phyloP scores from a whole-genome alignment of 2,113 vertebrate genomes.

The Pelmatolapia mariae region DNA sequence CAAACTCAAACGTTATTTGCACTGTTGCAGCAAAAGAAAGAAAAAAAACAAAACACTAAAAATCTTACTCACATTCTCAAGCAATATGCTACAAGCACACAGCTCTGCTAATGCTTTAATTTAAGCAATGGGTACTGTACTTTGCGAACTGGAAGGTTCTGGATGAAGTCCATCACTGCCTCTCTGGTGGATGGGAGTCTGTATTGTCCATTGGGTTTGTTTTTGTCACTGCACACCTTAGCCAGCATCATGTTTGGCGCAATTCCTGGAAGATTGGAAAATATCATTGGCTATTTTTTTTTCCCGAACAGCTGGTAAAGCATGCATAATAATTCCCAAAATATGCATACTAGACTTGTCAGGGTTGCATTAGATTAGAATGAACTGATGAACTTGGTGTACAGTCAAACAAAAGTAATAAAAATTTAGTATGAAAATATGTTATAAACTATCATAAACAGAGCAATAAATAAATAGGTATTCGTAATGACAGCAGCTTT shows the following conservation, averaged over 20 bases:
- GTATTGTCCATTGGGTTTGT: conserved; percentile 95
- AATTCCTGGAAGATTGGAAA: conserved; percentile 78
- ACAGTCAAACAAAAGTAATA: background rate
- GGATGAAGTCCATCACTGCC: conserved; percentile 86
- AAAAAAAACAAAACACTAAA: background rate
- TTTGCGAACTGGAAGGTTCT: conserved; percentile 91
- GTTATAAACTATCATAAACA: background rate
- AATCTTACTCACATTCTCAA: background rate
- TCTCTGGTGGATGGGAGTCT: conserved; percentile 75
- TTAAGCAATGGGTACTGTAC: conserved; percentile 58
- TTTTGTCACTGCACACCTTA: conserved; percentile 95
- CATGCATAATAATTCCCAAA: background rate
- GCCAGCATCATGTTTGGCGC: conserved; percentile 94
- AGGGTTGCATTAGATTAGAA: background rate
- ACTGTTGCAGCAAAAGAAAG: background rate
- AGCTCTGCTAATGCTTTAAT: background rate
- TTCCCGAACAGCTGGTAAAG: background rate
- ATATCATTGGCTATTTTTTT: background rate
- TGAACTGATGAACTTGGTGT: background rate
- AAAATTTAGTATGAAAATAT: background rate
- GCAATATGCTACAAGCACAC: background rate
- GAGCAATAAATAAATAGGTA: background rate
- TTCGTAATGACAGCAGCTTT: background rate
- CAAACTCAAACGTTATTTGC: background rate
- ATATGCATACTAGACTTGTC: background rate